These are phyloP conservation scores for Stenodema calcarata DNA, from an alignment of 2,888 invertebrate species.

Conservation along the genomic window DNA sequence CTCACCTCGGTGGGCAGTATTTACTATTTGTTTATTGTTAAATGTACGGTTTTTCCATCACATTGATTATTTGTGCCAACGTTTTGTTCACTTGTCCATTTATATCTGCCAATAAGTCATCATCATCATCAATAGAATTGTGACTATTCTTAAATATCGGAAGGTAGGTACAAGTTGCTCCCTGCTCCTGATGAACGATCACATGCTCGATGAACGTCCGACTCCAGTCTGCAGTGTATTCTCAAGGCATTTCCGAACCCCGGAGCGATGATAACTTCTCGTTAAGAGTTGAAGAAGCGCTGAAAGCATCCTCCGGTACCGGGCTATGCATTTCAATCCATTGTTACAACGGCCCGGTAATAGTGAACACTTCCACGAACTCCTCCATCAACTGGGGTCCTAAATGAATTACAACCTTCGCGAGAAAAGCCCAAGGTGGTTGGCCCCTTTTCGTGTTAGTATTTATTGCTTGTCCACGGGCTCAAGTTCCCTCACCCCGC, in stretches of 20 bases:
- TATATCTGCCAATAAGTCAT: no score
- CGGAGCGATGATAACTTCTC: neutral
- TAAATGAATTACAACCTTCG: conserved; percentile 11
- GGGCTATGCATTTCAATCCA: neutral
- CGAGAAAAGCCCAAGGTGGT: neutral
- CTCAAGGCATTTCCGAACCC: neutral
- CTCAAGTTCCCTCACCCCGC: no score
- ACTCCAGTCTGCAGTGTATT: neutral
- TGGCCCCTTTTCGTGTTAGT: neutral
- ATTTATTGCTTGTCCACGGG: neutral
- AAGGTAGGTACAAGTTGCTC: no score
- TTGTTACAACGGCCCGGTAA: neutral
- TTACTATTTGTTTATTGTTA: no score
- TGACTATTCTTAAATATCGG: no score
- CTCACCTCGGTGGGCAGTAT: no score
- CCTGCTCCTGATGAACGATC: no score
- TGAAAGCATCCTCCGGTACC: neutral
- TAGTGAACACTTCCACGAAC: neutral
- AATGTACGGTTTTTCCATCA: no score
- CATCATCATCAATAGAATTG: no score
- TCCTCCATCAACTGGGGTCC: neutral
- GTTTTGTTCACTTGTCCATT: no score
- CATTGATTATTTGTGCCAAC: no score
- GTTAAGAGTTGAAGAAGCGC: neutral
- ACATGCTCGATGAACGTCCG: no score